Evolutionary conservation across 2,113 vertebrate genomes (phyloP).

Genomic region (Promerops cafer): DNA sequence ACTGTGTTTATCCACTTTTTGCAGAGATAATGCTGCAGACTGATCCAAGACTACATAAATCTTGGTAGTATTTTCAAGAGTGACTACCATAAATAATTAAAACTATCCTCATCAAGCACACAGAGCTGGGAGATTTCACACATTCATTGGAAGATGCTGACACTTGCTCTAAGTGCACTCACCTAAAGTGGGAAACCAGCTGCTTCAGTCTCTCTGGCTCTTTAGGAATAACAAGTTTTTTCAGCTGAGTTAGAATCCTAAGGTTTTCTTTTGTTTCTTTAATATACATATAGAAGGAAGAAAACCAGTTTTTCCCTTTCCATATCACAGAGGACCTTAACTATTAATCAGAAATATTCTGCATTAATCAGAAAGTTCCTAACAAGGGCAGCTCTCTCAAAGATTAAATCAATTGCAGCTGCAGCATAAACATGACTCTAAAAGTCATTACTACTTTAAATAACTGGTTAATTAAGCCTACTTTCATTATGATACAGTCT

Average conservation of each 20-base stretch:
- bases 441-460: slow-evolving; percentile 33
- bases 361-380: background rate
- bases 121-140: background rate
- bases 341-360: slow-evolving; percentile 8
- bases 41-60: background rate
- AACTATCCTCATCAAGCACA: background rate
- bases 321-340: background rate
- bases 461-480: slow-evolving; percentile 5
- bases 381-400: background rate
- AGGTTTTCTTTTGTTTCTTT: background rate
- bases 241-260: background rate
- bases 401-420: slow-evolving; percentile 35
- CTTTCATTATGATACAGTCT: background rate
- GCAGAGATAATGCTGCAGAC: background rate
- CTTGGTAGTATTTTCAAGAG: background rate
- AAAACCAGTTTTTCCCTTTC: slow-evolving; percentile 4
- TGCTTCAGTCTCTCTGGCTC: background rate
- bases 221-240: slow-evolving; percentile 17
- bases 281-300: background rate
- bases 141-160: background rate
- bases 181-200: background rate
- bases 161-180: background rate
- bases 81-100: slow-evolving; percentile 42
- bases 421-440: background rate
- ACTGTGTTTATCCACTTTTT: background rate